A percentile compares a stretch with the other conserved stretches of the same genome.
These are phyloP conservation scores for Nestor notabilis DNA, from an alignment of 2,113 vertebrate species.

Conservation along the genomic window DNA sequence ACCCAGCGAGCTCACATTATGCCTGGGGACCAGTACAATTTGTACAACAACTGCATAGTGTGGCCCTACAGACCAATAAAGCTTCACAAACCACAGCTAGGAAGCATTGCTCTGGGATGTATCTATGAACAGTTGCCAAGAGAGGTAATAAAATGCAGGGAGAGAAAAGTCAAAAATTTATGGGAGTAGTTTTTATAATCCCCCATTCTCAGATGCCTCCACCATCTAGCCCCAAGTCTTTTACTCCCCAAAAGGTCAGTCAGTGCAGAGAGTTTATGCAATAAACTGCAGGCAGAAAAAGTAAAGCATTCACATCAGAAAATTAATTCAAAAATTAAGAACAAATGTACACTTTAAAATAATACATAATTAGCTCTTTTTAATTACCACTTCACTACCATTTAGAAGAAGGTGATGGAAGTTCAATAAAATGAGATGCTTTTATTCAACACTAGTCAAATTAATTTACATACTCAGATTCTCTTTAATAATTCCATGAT, in stretches of 20 bases:
- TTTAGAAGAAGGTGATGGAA: slow-evolving; percentile 48
- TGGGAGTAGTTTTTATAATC: not conserved
- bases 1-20: not conserved
- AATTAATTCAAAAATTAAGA: slow-evolving; percentile 52
- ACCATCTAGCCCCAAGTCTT: not conserved
- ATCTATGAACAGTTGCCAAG: not conserved
- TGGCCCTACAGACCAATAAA: not conserved
- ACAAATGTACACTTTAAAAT: slow-evolving; percentile 51
- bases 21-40: not conserved
- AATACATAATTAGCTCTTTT: slow-evolving; percentile 54
- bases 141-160: not conserved
- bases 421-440: slow-evolving; percentile 42
- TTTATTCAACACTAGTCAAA: slow-evolving; percentile 58
- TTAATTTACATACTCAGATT: slow-evolving; percentile 54
- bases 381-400: slow-evolving; percentile 47
- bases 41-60: not conserved
- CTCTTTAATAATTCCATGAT: slow-evolving; percentile 34
- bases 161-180: not conserved
- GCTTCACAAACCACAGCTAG: not conserved
- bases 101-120: not conserved
- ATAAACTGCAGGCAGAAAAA: not conserved
- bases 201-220: not conserved
- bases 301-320: not conserved
- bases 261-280: not conserved
- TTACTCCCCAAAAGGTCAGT: not conserved